These are phyloP conservation scores for Branchipolynoe longqiensis DNA, from an alignment of 2,888 invertebrate genomes.

Conservation along the genomic window DNA sequence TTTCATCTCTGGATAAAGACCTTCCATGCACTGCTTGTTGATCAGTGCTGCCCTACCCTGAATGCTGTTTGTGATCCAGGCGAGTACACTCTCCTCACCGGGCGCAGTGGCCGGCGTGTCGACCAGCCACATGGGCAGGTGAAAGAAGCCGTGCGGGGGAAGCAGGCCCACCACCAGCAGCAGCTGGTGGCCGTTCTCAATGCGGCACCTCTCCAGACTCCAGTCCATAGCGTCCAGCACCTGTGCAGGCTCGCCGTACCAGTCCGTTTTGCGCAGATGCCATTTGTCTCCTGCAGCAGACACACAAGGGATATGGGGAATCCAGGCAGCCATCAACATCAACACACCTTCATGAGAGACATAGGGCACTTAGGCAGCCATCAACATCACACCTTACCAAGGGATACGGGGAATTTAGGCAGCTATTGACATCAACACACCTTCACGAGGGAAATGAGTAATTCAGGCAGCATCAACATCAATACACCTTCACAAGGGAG, in stretches of 20 bases:
- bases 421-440: no score
- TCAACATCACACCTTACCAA: no score
- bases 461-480: no score
- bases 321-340: no score
- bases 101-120: constrained; percentile 8
- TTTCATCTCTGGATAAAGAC: no score
- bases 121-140: constrained; percentile 44
- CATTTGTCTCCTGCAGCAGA: constrained; percentile 69
- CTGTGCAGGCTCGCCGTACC: constrained; percentile 77
- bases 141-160: constrained; percentile 69
- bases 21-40: no score
- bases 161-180: constrained; percentile 75
- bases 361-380: no score
- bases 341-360: no score
- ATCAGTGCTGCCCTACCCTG: constrained; percentile 65
- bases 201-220: constrained; percentile 71
- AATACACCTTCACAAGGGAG: no score
- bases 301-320: no score
- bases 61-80: constrained; percentile 70
- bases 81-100: constrained; percentile 66
- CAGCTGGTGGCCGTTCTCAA: constrained; percentile 77
- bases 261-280: constrained; percentile 79
- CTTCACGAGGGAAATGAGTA: no score
- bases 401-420: no score
- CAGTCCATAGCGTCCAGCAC: constrained; percentile 75